These are phyloP conservation scores for Mesembrinibis cayennensis DNA, from an alignment of 2,113 vertebrate species.

Conservation along the genomic window DNA sequence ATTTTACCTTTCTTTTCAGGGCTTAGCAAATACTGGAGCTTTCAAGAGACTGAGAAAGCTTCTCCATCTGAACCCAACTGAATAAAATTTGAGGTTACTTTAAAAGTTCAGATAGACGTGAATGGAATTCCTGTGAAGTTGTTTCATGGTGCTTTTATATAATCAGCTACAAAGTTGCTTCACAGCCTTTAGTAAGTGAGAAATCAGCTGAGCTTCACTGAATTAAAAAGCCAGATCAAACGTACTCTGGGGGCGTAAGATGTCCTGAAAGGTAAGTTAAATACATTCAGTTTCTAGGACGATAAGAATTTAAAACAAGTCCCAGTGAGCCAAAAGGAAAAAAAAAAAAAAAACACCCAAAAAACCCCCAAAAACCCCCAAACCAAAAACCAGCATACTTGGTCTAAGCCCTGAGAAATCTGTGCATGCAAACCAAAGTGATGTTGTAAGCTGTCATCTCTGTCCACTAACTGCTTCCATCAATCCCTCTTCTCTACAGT, in stretches of 20 bases:
- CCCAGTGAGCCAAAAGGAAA: neutral
- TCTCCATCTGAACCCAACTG: neutral
- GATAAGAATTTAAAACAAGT: conserved; percentile 23
- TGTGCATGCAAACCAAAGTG: neutral
- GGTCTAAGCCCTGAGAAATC: neutral
- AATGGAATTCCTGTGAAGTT: conserved; percentile 34
- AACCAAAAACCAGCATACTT: neutral
- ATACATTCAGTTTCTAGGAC: conserved; percentile 21
- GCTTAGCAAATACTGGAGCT: neutral
- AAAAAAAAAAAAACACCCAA: neutral
- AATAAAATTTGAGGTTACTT: conserved; percentile 46
- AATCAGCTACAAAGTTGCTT: conserved; percentile 47
- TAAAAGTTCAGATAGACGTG: neutral
- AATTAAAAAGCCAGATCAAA: conserved; percentile 59
- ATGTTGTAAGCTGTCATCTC: neutral
- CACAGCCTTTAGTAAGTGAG: conserved; percentile 19
- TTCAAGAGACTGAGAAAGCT: neutral
- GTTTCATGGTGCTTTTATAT: conserved; percentile 22
- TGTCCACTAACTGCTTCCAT: neutral
- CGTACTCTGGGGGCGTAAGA: neutral
- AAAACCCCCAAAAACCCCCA: neutral
- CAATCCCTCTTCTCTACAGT: neutral
- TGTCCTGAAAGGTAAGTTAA: conserved; percentile 44
- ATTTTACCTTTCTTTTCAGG: conserved; percentile 26
- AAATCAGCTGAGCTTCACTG: conserved; percentile 47